Base-by-base conservation (phyloP, 2,888 invertebrate species). In the Cataglyphis altisquamis region DNA sequence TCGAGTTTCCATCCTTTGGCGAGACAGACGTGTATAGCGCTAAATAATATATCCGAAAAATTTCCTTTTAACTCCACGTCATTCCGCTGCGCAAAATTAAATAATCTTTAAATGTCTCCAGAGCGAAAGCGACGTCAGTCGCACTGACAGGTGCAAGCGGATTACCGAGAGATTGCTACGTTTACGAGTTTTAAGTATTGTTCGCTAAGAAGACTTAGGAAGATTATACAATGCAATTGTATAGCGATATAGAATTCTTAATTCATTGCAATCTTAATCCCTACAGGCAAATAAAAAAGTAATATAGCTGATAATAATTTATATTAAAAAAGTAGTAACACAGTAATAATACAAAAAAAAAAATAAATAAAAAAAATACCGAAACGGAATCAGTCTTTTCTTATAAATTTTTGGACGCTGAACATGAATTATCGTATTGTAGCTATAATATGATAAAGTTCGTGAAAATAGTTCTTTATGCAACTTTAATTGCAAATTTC, bases 71-170 rank as follows among this genome's bases (percentile, higher is more conserved):
- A 0, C 78, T 45, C 78, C 12, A 32, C 39, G 18, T 36, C 36
- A 55, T 8, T 41, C 41, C 15, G 57, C 29, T 9, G 32, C 41
- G 25, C 32, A n/a, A 60, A 12, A 70, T 60, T 45, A 78, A 78
- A 70, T 78, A 70, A 78, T 78, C 57, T 78, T 55, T 55, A 70
- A 78, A 70, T 45, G 70, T 78, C 57, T 70, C 70, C 21, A 21
- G 45, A 78, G 45, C 70, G 60, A 78, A 70, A 70, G 32, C 70
- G 66, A 70, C 32, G 77, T 78, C 41, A 45, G 41, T 60, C 70
- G 45, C 32, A 21, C 78, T 29, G 70, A 78, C 78, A 39, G 21
- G 36, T 70, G 32, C 70, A 55, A 78, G 60, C 60, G 45, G 55
- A 78, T 78, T 78, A 70, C 21, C 41, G 57, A 5, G 57, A 70